A percentile compares a stretch with the other conserved stretches of the same genome.
These are phyloP conservation scores for cat (Felis catus) DNA, from an alignment of 2,113 vertebrate species.

Conservation along the genomic window F.catus_Fca126_mat1.0 CM031419.1:120416501-120417000, in stretches of 20 bases:
- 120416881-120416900: not conserved
- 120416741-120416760: not conserved
- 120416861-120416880: not conserved
- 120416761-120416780: not conserved
- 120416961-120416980: not conserved
- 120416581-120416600: not conserved
- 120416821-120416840: not conserved
- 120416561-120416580: not conserved
- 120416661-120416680: not conserved
- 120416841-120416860: not conserved
- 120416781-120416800: not conserved
- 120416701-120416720: not conserved
- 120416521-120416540: not conserved
- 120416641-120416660: not conserved
- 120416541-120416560: not conserved
- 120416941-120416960: not conserved
- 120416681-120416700: not conserved
- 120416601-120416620: not conserved
- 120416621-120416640: not conserved
- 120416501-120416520: not conserved
- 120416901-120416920: not conserved
- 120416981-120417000: not conserved
- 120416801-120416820: not conserved
- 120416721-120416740: not conserved
- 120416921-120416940: constrained; percentile 2